Base-by-base conservation (phyloP, 2,797 vertebrate species). In the Pseudochirops corinnae region DNA sequence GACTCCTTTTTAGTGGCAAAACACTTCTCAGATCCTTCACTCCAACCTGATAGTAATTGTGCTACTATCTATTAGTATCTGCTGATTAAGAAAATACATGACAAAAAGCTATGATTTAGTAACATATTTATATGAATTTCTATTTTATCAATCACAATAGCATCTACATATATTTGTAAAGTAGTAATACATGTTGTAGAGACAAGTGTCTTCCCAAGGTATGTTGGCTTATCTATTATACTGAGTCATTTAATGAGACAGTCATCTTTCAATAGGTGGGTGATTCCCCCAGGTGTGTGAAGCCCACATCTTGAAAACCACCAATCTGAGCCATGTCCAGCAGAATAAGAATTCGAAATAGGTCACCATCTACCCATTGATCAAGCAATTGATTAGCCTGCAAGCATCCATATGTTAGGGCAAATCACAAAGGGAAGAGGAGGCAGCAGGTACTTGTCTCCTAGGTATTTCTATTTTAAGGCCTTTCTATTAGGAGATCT, bases 261-360 rank as follows among this genome's bases (percentile, higher is more conserved):
- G 39, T 87, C n/a, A 46, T 46, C 74, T 87, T 87, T 21, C 74
- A 87, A 87, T 46, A 46, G 74, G 9, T 87, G 39, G 24, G 39
- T 87, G 74, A 50, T 87, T 58, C 21, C 39, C 39, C n/a, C 39
- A 87, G 58, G 90, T 67, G 39, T 46, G 52, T 55, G 56, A 11
- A 1, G 39, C 95, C 67, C 60, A 18, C 93, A 94, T 90, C 56
- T 46, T 93, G 39, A 60, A 0, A 90, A 95, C n/a, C 93, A 94
- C 31, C 0, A 21, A 57, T 96, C 62, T 93, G 74, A 67, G 52
- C 96, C 93, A 95, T 53, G 82, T 94, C 90, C 93, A 31, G 5
- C 91, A 96, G 33, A 46, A 87, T 26, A 21, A 50, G 21, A 50
- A 87, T 50, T 6, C 21, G 3, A 10, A 26, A 87, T 87, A 11